Conservation (phyloP, 2,797 vertebrate species). For the Ataeniobius toweri region DNA sequence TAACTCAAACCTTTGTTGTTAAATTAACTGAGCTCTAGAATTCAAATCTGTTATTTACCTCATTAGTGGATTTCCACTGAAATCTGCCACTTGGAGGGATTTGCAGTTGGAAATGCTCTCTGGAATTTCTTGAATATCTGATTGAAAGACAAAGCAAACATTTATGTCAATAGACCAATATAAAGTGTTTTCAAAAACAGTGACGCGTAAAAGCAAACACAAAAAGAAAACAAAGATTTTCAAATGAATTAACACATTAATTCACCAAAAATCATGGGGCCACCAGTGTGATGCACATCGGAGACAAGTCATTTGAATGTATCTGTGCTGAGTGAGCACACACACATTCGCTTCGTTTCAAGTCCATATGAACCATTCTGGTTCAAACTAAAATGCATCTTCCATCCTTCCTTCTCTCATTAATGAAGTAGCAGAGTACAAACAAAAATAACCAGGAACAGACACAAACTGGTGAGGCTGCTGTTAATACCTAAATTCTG, state of each 20-base stretch:
- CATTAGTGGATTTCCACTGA: constrained; percentile 97
- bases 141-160: constrained; percentile 34
- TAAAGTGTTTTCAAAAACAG: not conserved
- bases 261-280: not conserved
- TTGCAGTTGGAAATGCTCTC: constrained; percentile 98
- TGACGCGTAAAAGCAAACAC: not conserved
- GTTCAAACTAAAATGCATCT: not conserved
- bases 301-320: not conserved
- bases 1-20: not conserved
- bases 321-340: not conserved
- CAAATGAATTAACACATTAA: not conserved
- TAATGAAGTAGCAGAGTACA: not conserved
- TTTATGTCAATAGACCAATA: not conserved
- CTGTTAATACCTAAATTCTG: not conserved
- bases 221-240: not conserved
- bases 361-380: not conserved
- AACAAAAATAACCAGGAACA: not conserved
- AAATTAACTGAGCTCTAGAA: not conserved
- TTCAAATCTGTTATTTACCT: constrained; percentile 75
- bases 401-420: not conserved
- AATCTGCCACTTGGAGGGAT: constrained; percentile 96
- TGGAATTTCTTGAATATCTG: constrained; percentile 98
- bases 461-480: not conserved
- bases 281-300: not conserved
- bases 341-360: not conserved